A percentile compares a stretch with the other conserved stretches of the same genome.
phyloP scores from a whole-genome alignment of 2,113 vertebrate genomes.

The Gobius niger region DNA sequence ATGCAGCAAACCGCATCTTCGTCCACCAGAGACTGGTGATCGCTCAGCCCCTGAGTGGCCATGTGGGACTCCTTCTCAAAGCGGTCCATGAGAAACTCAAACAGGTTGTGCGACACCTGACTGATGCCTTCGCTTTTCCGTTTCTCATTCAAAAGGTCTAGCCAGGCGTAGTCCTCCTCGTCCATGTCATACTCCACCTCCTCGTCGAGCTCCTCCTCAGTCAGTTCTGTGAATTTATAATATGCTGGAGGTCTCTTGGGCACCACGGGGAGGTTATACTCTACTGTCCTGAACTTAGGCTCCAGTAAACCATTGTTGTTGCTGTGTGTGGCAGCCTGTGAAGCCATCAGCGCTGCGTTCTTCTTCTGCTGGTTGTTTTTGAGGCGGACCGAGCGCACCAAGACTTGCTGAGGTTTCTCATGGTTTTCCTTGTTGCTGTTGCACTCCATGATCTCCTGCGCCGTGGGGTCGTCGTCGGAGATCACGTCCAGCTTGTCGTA shows the following conservation, averaged over 20 bases:
- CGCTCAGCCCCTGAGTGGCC: slow-evolving; percentile 86
- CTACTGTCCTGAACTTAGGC: slow-evolving; percentile 88
- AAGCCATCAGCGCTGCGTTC: slow-evolving; percentile 76
- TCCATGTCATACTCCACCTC: slow-evolving; percentile 99
- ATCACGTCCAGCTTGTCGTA: slow-evolving; percentile 94
- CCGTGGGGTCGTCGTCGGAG: slow-evolving; percentile 89
- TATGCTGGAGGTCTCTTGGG: slow-evolving; percentile 83
- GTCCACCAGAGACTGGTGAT: slow-evolving; percentile 88
- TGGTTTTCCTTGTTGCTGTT: slow-evolving; percentile 99
- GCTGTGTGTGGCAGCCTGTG: slow-evolving; percentile 73
- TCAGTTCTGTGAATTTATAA: slow-evolving; percentile 90
- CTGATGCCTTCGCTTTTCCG: slow-evolving; percentile 87
- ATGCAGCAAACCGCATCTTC: slow-evolving; percentile 99
- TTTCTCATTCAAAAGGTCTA: slow-evolving; percentile 94
- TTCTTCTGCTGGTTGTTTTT: slow-evolving; percentile 92
- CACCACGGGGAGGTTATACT: slow-evolving; percentile 92
- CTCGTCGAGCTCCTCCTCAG: slow-evolving; percentile 90
- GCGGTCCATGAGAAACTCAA: slow-evolving; percentile 98
- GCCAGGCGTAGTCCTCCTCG: slow-evolving; percentile 96
- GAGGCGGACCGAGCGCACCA: slow-evolving; percentile 87
- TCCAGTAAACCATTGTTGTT: slow-evolving; percentile 76
- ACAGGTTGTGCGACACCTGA: slow-evolving; percentile 92
- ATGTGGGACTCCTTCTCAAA: slow-evolving; percentile 95
- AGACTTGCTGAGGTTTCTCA: slow-evolving; percentile 85
- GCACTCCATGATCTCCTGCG: slow-evolving; percentile 96